Evolutionary conservation across 2,113 vertebrate species (phyloP).

Genomic region (Clarias macrocephalus): DNA sequence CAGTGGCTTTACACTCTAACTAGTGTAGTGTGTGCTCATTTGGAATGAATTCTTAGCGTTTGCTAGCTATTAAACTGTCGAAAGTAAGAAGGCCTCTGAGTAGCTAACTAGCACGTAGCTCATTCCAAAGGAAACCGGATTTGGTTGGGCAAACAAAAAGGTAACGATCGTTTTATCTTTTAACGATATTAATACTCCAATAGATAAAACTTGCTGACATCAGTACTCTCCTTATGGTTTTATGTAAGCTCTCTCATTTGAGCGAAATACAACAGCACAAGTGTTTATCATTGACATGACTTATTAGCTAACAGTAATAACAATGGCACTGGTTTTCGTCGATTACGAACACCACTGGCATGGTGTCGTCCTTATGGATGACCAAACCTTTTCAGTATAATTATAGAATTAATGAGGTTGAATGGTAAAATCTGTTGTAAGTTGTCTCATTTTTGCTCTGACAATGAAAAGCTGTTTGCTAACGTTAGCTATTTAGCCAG

Average conservation of each 20-base stretch:
- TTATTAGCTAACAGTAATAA: neutral
- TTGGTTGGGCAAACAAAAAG: neutral
- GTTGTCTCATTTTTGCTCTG: neutral
- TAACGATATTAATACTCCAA: no score
- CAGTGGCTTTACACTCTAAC: rapidly evolving
- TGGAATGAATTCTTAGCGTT: no score
- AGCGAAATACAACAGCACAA: neutral
- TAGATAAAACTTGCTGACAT: no score
- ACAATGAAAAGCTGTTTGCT: neutral
- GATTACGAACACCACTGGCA: no score
- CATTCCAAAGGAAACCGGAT: neutral
- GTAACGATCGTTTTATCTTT: neutral
- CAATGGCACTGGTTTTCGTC: neutral
- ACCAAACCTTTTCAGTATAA: no score
- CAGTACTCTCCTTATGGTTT: no score
- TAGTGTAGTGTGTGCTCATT: neutral
- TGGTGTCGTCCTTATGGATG: neutral
- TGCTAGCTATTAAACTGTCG: neutral
- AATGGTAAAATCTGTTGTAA: no score
- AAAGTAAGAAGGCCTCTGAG: slow-evolving; percentile 23
- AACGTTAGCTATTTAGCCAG: neutral
- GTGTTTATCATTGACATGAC: neutral
- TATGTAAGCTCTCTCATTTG: no score
- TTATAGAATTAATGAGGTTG: neutral
- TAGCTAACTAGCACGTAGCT: neutral